A percentile compares a stretch with the other conserved stretches of the same genome.
These are phyloP conservation scores for Phaethon lepturus DNA, from an alignment of 2,113 vertebrate species.

Conservation along the genomic window DNA sequence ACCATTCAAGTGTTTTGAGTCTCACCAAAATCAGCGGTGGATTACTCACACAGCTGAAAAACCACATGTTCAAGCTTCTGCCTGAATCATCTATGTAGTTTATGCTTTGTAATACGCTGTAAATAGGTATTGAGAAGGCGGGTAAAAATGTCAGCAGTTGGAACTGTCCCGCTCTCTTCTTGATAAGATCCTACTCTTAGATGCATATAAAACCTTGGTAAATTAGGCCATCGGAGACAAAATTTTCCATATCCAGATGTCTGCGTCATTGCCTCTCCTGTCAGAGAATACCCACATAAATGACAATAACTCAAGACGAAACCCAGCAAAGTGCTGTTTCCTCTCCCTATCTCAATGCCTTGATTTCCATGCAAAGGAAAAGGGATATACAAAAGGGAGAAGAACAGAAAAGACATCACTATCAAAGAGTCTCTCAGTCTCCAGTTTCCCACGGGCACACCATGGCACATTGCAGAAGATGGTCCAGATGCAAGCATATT, in stretches of 20 bases:
- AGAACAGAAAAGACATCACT: neutral
- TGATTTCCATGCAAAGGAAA: neutral
- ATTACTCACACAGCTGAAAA: neutral
- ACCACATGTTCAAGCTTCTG: neutral
- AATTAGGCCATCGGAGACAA: neutral
- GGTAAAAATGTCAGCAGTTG: neutral
- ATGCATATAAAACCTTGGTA: neutral
- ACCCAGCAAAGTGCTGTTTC: neutral
- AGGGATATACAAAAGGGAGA: neutral
- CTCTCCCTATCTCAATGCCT: neutral
- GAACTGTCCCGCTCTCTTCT: neutral
- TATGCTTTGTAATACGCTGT: neutral
- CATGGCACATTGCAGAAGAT: neutral
- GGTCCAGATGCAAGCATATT: neutral
- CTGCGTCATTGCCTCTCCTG: neutral
- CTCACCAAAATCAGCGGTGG: neutral
- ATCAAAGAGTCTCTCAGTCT: neutral
- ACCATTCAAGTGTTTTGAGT: neutral
- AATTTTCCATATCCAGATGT: neutral
- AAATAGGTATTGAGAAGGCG: neutral
- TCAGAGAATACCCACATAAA: neutral
- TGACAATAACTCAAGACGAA: neutral
- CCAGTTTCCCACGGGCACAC: neutral
- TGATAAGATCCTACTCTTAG: neutral
- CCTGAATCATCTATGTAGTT: neutral